These are phyloP conservation scores for Sander vitreus DNA, from an alignment of 2,113 vertebrate species.

Conservation along the genomic window DNA sequence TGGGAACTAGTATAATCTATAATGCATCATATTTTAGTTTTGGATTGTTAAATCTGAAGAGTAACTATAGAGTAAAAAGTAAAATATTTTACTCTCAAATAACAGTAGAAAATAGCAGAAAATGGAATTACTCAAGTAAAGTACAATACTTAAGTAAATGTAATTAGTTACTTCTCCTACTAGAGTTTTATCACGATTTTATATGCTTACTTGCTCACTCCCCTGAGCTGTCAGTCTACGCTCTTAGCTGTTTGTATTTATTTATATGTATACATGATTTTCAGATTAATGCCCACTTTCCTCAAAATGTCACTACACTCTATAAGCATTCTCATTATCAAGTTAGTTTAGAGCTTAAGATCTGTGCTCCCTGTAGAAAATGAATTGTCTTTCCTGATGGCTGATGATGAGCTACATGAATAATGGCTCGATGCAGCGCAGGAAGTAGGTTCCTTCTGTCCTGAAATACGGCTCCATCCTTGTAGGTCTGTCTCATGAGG, in stretches of 20 bases:
- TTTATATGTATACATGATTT: background rate
- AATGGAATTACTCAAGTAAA: background rate
- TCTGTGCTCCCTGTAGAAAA: background rate
- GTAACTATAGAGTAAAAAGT: background rate
- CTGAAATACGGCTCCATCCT: slow-evolving; percentile 15
- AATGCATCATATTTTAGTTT: background rate
- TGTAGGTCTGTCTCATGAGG: slow-evolving; percentile 12
- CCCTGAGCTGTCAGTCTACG: background rate
- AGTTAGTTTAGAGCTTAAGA: background rate
- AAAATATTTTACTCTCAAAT: background rate
- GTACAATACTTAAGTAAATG: background rate
- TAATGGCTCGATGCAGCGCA: slow-evolving; percentile 4
- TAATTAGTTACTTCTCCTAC: background rate
- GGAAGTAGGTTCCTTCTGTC: slow-evolving; percentile 30
- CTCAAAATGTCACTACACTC: background rate
- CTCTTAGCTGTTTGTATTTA: background rate
- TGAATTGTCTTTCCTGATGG: slow-evolving; percentile 10
- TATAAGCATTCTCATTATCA: slow-evolving; percentile 4
- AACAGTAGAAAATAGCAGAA: background rate
- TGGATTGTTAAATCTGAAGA: background rate
- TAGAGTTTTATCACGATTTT: background rate
- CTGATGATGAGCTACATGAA: slow-evolving; percentile 20
- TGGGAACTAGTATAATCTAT: background rate
- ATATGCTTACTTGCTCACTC: background rate
- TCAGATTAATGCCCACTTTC: background rate